Base-by-base conservation (phyloP, 1,140 invertebrate genomes). In the Drosophila carrolli region DNA sequence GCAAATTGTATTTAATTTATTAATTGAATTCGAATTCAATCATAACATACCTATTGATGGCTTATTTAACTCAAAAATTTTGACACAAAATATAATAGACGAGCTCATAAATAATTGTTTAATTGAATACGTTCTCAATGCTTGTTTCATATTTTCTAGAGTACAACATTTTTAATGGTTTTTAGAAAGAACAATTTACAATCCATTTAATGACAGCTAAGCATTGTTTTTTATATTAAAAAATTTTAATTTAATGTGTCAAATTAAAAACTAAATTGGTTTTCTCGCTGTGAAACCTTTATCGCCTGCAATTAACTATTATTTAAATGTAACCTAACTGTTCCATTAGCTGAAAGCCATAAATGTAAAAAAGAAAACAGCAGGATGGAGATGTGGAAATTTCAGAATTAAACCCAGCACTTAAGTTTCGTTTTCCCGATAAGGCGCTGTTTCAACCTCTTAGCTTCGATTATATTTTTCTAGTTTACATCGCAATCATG, bases 261-360 rank as follows among this genome's bases (percentile, higher is more conserved):
- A 19, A 19, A 19, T 19, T 4, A 23, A 23, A 50, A 50, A n/a
- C 5, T 14, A 4, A 29, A 7, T 32, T 14, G 2, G 2, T n/a
- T 48, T 29, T 48, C 23, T n/a, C 47, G 7, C 27, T 35, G 29
- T 35, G 4, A 29, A 50, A 16, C 3, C 9, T 11, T 11, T 8
- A 9, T 29, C 37, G 37, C 43, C 40, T 78, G 76, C 46, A 78
- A 66, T 77, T 58, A 78, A 57, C 40, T 50, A 27, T 63, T 66
- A 55, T 79, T 66, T 71, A 71, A 78, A 63, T 56, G 43, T 8
- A 54, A 47, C 23, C 35, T 10, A 11, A 13, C 11, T 32, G 13
- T 5, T 16, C 27, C 23, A 46, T 40, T 60, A 4, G 4, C 3
- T 35, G 23, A 50, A 51, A 50, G 9, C 23, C 23, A 23, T 23